Evolutionary conservation across 2,888 invertebrate species (phyloP).

Genomic region (Lasioglossum oenotherae): DNA sequence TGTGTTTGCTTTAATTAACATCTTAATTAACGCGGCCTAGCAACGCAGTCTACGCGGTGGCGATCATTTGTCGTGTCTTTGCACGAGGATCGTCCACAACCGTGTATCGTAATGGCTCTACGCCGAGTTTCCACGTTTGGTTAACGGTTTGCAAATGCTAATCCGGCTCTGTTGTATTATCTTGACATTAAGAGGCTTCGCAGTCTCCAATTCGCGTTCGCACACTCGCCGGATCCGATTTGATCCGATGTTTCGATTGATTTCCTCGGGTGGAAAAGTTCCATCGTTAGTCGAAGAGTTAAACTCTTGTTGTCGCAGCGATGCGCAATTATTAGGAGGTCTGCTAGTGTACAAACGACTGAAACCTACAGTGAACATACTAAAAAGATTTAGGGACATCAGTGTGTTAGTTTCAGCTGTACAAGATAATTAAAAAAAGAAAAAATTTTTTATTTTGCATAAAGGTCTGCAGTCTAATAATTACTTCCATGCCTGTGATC

Average conservation of each 20-base stretch:
- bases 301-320: not conserved
- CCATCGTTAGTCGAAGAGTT: not conserved
- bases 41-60: not conserved
- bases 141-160: not conserved
- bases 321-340: not conserved
- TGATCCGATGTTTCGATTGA: conserved; percentile 8
- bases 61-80: not conserved
- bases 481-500: no score
- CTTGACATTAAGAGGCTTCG: not conserved
- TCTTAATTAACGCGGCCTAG: conserved; percentile 17
- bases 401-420: no score
- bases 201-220: not conserved
- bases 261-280: conserved; percentile 6
- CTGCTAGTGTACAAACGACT: no score
- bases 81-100: not conserved
- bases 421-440: no score
- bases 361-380: no score
- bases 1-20: conserved; percentile 26
- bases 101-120: not conserved
- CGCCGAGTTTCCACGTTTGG: not conserved
- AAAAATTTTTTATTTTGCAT: no score
- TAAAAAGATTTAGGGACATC: no score
- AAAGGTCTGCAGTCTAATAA: no score
- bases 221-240: not conserved
- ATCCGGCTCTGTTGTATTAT: not conserved